These are phyloP conservation scores for Peromyscus attwateri DNA, from an alignment of 2,797 vertebrate genomes.

Conservation along the genomic window DNA sequence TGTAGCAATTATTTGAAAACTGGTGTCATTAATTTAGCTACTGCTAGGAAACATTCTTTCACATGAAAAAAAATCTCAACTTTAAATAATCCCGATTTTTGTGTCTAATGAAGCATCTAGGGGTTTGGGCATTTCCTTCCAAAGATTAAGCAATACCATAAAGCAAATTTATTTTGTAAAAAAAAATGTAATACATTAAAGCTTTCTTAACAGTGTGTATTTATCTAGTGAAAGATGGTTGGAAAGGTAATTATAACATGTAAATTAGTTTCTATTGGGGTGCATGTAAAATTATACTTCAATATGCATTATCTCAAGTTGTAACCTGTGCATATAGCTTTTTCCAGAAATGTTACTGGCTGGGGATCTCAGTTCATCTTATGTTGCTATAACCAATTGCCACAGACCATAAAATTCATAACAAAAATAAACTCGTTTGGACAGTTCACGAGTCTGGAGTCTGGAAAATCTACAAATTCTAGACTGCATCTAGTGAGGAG, in stretches of 20 bases:
- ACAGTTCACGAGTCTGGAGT: background rate
- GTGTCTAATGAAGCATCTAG: slow-evolving; percentile 81
- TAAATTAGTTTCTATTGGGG: slow-evolving; percentile 84
- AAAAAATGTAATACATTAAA: slow-evolving; percentile 79
- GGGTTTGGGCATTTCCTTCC: slow-evolving; percentile 60
- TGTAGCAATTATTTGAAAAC: slow-evolving; percentile 66
- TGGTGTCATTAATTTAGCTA: slow-evolving; percentile 77
- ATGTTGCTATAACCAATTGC: background rate
- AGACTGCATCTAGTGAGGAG: background rate
- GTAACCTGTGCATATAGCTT: slow-evolving; percentile 33
- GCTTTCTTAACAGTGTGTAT: slow-evolving; percentile 83
- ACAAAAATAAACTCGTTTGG: background rate
- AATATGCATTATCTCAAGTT: slow-evolving; percentile 63
- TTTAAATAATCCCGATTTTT: slow-evolving; percentile 76
- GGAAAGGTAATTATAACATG: slow-evolving; percentile 87
- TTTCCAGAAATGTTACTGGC: slow-evolving; percentile 58
- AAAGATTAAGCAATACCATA: slow-evolving; percentile 80
- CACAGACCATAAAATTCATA: background rate
- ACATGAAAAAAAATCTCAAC: slow-evolving; percentile 57
- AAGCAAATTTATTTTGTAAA: slow-evolving; percentile 83
- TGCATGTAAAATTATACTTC: slow-evolving; percentile 81
- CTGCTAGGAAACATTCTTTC: slow-evolving; percentile 72
- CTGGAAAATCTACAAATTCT: background rate
- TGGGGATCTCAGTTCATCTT: background rate
- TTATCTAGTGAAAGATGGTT: slow-evolving; percentile 86